A percentile compares a stretch with the other conserved stretches of the same genome.
Conservation (phyloP, 2,888 invertebrate species). For the Eudemis profundana region DNA sequence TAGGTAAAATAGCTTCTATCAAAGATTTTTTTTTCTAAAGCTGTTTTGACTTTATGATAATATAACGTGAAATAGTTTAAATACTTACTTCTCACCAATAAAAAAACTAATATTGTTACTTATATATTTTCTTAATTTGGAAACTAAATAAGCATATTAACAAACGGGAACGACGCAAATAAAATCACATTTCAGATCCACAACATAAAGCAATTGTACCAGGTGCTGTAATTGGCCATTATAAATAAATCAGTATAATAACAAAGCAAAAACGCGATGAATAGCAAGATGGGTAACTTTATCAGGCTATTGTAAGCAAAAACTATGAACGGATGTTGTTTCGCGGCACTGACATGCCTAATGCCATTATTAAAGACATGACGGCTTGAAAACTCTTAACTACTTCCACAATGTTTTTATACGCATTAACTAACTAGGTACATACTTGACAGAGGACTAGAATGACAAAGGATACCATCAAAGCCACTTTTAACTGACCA, state of each 20-base stretch:
- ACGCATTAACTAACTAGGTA: not conserved
- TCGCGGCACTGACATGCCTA: conserved; percentile 28
- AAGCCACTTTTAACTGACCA: no score
- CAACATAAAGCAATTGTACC: not conserved
- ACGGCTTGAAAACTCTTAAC: conserved; percentile 19
- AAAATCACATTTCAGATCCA: not conserved
- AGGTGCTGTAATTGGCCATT: conserved; percentile 2
- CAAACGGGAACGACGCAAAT: not conserved
- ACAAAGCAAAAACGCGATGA: conserved; percentile 29
- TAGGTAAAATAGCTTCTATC: no score
- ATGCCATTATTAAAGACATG: conserved; percentile 29
- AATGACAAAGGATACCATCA: no score
- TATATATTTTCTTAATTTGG: not conserved
- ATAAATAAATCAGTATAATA: conserved; percentile 36
- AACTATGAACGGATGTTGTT: conserved; percentile 41
- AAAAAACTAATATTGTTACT: no score
- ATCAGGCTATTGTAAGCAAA: conserved; percentile 33
- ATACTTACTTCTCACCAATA: no score
- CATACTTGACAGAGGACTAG: no score
- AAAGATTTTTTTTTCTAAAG: no score
- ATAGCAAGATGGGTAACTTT: conserved; percentile 32
- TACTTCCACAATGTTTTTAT: conserved; percentile 33
- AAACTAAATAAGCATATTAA: not conserved
- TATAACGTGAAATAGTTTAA: no score
- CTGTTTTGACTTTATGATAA: no score